Percentiles rank a stretch among this genome's conserved stretches.
phyloP scores from a whole-genome alignment of 2,888 invertebrate genomes.

The Diarsia mendica region DNA sequence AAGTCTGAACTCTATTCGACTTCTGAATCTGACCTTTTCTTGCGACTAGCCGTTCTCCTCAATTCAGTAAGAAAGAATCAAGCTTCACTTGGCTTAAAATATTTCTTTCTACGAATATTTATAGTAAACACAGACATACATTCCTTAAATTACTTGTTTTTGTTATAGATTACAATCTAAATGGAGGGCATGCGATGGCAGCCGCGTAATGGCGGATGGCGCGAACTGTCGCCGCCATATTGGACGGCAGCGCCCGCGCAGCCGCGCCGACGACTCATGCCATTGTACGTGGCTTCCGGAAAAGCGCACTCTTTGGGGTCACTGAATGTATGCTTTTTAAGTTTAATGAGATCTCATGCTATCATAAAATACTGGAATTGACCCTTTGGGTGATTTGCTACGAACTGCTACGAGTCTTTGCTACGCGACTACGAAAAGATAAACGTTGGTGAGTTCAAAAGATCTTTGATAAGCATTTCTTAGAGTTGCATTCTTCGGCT shows the following conservation, averaged over 20 bases:
- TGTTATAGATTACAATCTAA: slow-evolving; percentile 46
- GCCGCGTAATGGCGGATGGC: slow-evolving; percentile 68
- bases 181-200: slow-evolving; percentile 53
- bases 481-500: not conserved
- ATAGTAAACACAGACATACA: slow-evolving; percentile 56
- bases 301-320: slow-evolving; percentile 85
- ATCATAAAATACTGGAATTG: not conserved
- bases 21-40: not conserved
- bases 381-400: slow-evolving; percentile 1
- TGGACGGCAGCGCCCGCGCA: slow-evolving; percentile 68
- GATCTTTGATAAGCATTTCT: not conserved
- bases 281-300: slow-evolving; percentile 84
- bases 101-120: not conserved
- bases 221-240: slow-evolving; percentile 74
- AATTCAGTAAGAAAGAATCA: not conserved
- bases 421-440: slow-evolving; percentile 11
- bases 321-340: slow-evolving; percentile 69
- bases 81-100: not conserved
- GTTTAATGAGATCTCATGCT: slow-evolving; percentile 39
- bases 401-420: slow-evolving; percentile 29
- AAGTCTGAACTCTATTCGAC: not conserved
- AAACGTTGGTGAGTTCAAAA: not conserved
- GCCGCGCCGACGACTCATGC: slow-evolving; percentile 67
- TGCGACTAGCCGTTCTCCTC: not conserved
- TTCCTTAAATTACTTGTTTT: slow-evolving; percentile 41